A percentile compares a stretch with the other conserved stretches of the same genome.
These are phyloP conservation scores for Helicoverpa zea DNA, from an alignment of 1,140 invertebrate species.

Conservation along the genomic window DNA sequence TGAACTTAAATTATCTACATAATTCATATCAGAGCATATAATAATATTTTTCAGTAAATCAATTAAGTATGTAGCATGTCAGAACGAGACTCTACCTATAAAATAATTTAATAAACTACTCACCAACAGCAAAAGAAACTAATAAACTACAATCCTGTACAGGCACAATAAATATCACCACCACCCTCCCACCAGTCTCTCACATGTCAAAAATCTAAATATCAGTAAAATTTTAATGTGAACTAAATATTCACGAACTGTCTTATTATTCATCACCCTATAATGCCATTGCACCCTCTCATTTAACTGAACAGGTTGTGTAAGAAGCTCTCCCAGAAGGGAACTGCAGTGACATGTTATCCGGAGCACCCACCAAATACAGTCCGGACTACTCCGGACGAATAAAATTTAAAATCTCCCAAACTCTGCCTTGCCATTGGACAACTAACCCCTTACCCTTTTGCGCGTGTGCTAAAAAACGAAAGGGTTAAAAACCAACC, in stretches of 20 bases:
- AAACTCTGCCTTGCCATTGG: constrained; percentile 78
- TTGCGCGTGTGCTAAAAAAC: constrained; percentile 85
- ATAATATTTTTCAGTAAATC: no score
- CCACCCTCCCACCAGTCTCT: neutral
- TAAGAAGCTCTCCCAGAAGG: constrained; percentile 55
- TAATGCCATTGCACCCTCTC: neutral
- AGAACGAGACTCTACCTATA: neutral
- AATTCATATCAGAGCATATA: no score
- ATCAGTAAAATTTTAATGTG: neutral
- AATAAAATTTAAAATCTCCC: constrained; percentile 76
- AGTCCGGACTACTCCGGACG: constrained; percentile 55
- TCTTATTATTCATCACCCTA: neutral
- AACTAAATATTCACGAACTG: neutral
- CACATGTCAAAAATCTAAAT: neutral
- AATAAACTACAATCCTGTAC: neutral
- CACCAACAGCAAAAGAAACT: neutral
- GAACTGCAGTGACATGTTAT: constrained; percentile 62
- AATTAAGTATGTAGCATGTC: no score
- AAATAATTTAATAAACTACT: neutral
- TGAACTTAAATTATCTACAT: no score
- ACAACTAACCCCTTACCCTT: constrained; percentile 73
- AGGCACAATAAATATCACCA: neutral
- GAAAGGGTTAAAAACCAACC: constrained; percentile 83
- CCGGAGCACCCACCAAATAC: constrained; percentile 60
- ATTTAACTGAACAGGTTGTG: constrained; percentile 66